These are phyloP conservation scores for Diachrysia chrysitis DNA, from an alignment of 2,888 invertebrate genomes.

Conservation along the genomic window DNA sequence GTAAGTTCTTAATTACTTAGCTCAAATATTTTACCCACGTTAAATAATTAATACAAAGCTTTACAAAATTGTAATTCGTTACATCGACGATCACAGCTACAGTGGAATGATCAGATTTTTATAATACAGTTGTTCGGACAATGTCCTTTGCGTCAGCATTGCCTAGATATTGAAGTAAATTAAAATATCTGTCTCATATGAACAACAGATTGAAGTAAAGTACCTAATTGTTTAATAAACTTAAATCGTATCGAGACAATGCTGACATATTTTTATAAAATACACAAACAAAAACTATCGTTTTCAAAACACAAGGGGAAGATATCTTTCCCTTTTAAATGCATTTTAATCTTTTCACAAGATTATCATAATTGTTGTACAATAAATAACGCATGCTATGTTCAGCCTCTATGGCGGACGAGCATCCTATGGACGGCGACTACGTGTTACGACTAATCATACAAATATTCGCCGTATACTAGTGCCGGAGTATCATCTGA, in stretches of 20 bases:
- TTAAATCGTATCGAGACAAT: conserved; percentile 29
- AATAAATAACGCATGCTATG: conserved; percentile 24
- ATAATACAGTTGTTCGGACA: conserved; percentile 30
- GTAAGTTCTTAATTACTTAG: conserved; percentile 7
- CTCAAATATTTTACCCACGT: neutral
- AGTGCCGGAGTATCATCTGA: conserved; percentile 85
- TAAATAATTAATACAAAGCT: conserved; percentile 6
- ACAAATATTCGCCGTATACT: conserved; percentile 61
- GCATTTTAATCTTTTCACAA: conserved; percentile 51
- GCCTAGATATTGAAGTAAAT: conserved; percentile 17
- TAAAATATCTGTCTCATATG: neutral
- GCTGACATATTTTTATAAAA: conserved; percentile 27
- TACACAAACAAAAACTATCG: conserved; percentile 35
- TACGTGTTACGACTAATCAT: conserved; percentile 33
- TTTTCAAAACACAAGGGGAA: conserved; percentile 40
- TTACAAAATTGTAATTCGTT: conserved; percentile 31
- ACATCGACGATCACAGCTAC: conserved; percentile 58
- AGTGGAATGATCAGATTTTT: conserved; percentile 46
- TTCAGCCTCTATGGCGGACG: conserved; percentile 49
- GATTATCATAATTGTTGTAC: conserved; percentile 53
- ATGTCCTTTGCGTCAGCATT: conserved; percentile 27
- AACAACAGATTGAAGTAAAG: neutral
- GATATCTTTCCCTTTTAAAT: conserved; percentile 46
- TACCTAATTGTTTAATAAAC: neutral
- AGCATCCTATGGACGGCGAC: conserved; percentile 40